Percentiles rank a stretch among this genome's conserved stretches.
Conservation (phyloP, 2,113 vertebrate genomes). For the Octodon degus region DNA sequence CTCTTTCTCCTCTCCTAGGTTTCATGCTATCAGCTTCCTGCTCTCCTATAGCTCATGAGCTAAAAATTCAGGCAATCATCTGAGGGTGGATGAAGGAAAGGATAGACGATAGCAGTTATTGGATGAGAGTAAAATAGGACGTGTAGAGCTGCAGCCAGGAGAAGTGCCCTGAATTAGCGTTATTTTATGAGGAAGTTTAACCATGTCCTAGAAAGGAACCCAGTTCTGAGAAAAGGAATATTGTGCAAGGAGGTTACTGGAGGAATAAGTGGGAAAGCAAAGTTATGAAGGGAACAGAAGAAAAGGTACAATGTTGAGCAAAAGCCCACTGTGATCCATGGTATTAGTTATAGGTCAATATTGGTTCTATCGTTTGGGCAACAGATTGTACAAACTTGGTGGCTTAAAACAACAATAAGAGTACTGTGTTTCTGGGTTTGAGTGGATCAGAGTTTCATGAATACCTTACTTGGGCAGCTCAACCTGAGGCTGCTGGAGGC, state of each 20-base stretch:
- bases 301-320: background rate
- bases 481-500: background rate
- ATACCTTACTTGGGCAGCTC: too few species aligned
- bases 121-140: background rate
- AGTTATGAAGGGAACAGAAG: background rate
- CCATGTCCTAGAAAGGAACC: background rate
- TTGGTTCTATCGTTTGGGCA: background rate
- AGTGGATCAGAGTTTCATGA: background rate
- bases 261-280: background rate
- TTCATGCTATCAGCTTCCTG: background rate
- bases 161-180: background rate
- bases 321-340: background rate
- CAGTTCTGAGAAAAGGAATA: background rate
- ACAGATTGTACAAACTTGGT: background rate
- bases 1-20: background rate
- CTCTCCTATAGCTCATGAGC: background rate
- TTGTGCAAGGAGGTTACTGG: background rate
- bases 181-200: conserved; percentile 8
- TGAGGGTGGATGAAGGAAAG: background rate
- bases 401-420: background rate
- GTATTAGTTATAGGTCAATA: background rate
- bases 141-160: background rate
- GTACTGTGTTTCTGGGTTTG: background rate
- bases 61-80: background rate
- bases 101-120: background rate